phyloP scores from a whole-genome alignment of 2,113 vertebrate genomes.

The Prolemur simus region DNA sequence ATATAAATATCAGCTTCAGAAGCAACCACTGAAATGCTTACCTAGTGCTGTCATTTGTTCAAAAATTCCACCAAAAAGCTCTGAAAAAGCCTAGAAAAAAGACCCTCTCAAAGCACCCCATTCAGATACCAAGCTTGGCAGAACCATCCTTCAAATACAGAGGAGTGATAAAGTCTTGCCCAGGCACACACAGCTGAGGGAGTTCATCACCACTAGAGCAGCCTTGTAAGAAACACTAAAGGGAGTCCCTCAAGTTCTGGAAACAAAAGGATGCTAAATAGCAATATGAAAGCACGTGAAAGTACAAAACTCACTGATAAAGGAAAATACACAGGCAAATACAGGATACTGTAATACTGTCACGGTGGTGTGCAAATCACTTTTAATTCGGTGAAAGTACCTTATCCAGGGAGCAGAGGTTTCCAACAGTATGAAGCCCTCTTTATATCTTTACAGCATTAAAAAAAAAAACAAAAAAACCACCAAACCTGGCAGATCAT shows the following conservation, averaged over 20 bases:
- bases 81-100: background rate
- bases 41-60: background rate
- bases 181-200: background rate
- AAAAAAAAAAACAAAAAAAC: conserved; percentile 13
- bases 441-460: background rate
- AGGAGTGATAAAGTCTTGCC: too few relatives aligned
- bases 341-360: background rate
- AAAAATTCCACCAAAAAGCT: background rate
- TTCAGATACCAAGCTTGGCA: background rate
- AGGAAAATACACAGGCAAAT: background rate
- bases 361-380: background rate
- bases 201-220: background rate
- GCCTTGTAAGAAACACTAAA: background rate
- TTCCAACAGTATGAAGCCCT: background rate
- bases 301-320: background rate
- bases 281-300: background rate
- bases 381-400: background rate
- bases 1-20: background rate
- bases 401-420: background rate
- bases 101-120: background rate
- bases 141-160: background rate
- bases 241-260: background rate
- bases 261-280: background rate
- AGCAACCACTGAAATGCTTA: background rate
- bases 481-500: background rate